A percentile compares a stretch with the other conserved stretches of the same genome.
These are phyloP conservation scores for Mylabris sibirica DNA, from an alignment of 2,888 invertebrate species.

Conservation along the genomic window DNA sequence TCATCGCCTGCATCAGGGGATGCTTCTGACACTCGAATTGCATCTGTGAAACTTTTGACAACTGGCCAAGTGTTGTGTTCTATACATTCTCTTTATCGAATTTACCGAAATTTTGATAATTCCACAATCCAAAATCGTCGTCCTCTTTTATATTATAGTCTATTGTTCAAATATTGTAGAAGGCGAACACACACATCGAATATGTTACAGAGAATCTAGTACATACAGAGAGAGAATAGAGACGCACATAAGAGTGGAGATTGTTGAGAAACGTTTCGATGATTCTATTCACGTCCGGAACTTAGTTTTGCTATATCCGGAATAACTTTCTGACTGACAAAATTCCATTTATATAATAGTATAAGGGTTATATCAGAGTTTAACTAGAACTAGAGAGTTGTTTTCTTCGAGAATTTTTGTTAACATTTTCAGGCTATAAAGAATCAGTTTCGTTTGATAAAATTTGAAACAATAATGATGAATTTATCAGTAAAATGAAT, in stretches of 20 bases:
- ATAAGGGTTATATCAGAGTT: conserved; percentile 6
- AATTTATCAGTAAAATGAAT: neutral
- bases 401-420: neutral
- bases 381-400: conserved; percentile 1
- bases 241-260: neutral
- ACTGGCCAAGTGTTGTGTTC: neutral
- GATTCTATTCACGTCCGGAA: conserved; percentile 15
- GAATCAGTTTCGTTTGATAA: neutral
- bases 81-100: neutral
- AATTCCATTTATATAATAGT: conserved; percentile 12
- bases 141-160: neutral
- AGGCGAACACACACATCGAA: neutral
- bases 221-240: neutral
- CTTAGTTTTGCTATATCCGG: conserved; percentile 14
- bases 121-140: neutral
- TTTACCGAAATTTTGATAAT: conserved; percentile 2
- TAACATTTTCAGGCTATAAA: neutral
- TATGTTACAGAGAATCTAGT: neutral
- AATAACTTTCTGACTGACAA: conserved; percentile 13
- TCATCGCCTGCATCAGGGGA: neutral
- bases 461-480: neutral
- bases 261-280: conserved; percentile 9
- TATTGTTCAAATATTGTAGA: conserved; percentile 5
- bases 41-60: neutral
- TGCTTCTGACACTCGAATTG: neutral